Evolutionary conservation across 2,888 invertebrate genomes (phyloP).

Genomic region (Noctua comes): DNA sequence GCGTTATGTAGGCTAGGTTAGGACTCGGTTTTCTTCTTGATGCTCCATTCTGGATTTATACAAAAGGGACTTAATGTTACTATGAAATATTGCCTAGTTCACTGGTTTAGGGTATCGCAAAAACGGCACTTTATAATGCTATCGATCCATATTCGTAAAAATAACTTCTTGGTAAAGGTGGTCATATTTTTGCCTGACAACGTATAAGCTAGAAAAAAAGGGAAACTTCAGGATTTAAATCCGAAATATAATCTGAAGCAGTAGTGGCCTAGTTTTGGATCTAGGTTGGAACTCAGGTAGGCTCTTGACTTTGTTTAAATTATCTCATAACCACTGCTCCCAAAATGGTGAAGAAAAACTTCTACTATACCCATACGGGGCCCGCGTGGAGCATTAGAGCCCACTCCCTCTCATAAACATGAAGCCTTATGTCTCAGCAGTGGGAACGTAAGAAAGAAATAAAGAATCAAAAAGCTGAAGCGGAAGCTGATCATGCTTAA

Average conservation of each 20-base stretch:
- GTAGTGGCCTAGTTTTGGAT: background rate
- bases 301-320: background rate
- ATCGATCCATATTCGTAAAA: slow-evolving; percentile 13
- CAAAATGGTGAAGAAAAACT: background rate
- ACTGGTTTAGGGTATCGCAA: slow-evolving; percentile 3
- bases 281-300: background rate
- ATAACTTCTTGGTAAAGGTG: background rate
- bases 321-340: too few species aligned
- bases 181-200: slow-evolving; percentile 6
- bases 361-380: background rate
- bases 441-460: too few species aligned
- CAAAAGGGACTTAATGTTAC: background rate
- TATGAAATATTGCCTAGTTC: background rate
- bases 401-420: background rate
- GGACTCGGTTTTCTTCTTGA: background rate
- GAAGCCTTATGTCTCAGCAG: background rate
- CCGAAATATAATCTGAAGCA: background rate
- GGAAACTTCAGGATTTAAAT: background rate
- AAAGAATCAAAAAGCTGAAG: too few species aligned
- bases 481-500: background rate
- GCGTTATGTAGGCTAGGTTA: background rate
- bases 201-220: background rate
- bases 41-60: background rate
- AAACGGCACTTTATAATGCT: background rate
- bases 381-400: background rate